Evolutionary conservation across 2,113 vertebrate species (phyloP).

Genomic region (Machaerirhynchus nigripectus): DNA sequence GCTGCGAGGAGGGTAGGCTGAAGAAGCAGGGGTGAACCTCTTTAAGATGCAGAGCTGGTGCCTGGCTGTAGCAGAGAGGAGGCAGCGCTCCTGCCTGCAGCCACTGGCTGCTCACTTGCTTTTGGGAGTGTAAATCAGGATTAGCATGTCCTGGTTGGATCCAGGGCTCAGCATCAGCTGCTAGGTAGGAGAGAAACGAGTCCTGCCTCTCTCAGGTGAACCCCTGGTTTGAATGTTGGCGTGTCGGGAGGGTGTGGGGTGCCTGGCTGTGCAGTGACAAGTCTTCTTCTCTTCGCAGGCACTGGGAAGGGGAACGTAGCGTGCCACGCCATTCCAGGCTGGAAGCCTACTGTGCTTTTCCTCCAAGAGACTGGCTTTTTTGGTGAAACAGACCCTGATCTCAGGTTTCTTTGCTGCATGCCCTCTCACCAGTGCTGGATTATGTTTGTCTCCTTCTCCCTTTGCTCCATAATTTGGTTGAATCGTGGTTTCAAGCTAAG

Average conservation of each 20-base stretch:
- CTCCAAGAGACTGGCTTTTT: neutral
- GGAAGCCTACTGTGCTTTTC: neutral
- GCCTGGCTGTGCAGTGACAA: neutral
- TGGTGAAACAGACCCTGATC: neutral
- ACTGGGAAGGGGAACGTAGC: neutral
- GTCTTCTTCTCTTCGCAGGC: constrained; percentile 1
- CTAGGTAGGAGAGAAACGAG: neutral
- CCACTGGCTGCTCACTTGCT: neutral
- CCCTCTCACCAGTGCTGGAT: constrained; percentile 63
- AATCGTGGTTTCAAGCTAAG: constrained; percentile 87
- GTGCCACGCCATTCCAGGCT: neutral
- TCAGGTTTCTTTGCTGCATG: neutral
- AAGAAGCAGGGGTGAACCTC: neutral
- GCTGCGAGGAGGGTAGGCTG: neutral
- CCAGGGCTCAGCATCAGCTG: neutral
- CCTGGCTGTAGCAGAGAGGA: neutral
- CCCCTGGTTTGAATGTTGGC: neutral
- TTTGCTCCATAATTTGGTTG: constrained; percentile 87
- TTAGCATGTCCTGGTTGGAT: neutral
- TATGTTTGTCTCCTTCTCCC: constrained; percentile 86
- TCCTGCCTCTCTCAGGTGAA: neutral
- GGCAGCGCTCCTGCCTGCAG: neutral
- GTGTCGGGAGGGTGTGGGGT: neutral
- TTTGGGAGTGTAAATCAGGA: neutral
- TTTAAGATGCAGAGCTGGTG: constrained; percentile 7